A percentile compares a stretch with the other conserved stretches of the same genome.
These are phyloP conservation scores for Dioctria linearis DNA, from an alignment of 2,888 invertebrate species.

Conservation along the genomic window DNA sequence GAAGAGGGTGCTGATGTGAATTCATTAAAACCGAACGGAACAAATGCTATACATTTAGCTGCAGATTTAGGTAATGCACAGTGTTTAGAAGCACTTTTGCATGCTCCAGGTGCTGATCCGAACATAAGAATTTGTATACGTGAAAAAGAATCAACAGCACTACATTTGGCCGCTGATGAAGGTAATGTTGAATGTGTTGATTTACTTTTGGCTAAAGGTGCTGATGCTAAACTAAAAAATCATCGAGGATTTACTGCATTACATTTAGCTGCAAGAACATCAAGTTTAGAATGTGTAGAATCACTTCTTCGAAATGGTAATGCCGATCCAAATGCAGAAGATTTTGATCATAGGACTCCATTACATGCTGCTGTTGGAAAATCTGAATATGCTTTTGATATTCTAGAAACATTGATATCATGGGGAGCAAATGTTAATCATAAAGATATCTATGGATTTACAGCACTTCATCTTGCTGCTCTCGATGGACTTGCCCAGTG, in stretches of 20 bases:
- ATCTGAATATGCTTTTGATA: slow-evolving; percentile 84
- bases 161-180: slow-evolving; percentile 91
- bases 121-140: slow-evolving; percentile 79
- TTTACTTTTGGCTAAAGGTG: slow-evolving; percentile 80
- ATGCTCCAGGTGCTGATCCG: slow-evolving; percentile 80
- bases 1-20: slow-evolving; percentile 84
- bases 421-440: slow-evolving; percentile 88
- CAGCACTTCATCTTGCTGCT: slow-evolving; percentile 88
- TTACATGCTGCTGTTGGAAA: slow-evolving; percentile 90
- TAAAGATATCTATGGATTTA: slow-evolving; percentile 89
- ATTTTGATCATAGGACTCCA: slow-evolving; percentile 86
- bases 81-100: slow-evolving; percentile 82
- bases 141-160: slow-evolving; percentile 83
- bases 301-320: slow-evolving; percentile 81
- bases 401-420: slow-evolving; percentile 82
- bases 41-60: slow-evolving; percentile 85
- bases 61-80: slow-evolving; percentile 85
- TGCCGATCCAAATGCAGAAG: slow-evolving; percentile 84
- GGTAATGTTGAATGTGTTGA: slow-evolving; percentile 88
- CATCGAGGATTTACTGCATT: slow-evolving; percentile 87
- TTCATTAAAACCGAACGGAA: slow-evolving; percentile 81
- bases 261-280: slow-evolving; percentile 86
- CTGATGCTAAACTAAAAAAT: slow-evolving; percentile 82
- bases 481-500: slow-evolving; percentile 88
- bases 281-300: slow-evolving; percentile 87